Percentiles rank a stretch among this genome's conserved stretches.
Evolutionary conservation across 2,797 vertebrate species (phyloP).

Genomic region (Oophaga sylvatica): DNA sequence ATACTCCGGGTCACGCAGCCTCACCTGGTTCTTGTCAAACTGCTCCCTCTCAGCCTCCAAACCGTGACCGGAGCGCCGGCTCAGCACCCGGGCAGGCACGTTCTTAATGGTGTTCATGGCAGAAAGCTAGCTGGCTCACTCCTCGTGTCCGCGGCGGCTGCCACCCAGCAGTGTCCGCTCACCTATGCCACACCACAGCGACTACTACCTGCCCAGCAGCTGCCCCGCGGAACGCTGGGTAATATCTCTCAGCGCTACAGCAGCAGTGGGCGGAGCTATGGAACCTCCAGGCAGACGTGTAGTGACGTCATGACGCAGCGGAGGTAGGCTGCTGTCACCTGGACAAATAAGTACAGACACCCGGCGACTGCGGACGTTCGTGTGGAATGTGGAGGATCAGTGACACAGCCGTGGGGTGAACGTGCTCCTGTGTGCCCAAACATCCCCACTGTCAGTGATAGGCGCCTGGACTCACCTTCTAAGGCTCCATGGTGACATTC

Average conservation of each 20-base stretch:
- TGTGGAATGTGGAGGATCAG: not conserved
- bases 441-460: too few species aligned
- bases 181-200: not conserved
- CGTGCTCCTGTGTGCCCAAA: not conserved
- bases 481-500: too few species aligned
- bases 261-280: constrained; percentile 20
- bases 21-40: constrained; percentile 94
- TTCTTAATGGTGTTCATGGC: constrained; percentile 90
- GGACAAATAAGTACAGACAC: constrained; percentile 17
- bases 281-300: not conserved
- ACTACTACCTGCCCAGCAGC: not conserved
- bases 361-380: not conserved
- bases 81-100: constrained; percentile 86
- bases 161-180: not conserved
- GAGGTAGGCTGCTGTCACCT: constrained; percentile 26
- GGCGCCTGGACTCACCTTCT: too few species aligned
- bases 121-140: not conserved
- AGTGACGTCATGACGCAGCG: constrained; percentile 37
- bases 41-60: constrained; percentile 91
- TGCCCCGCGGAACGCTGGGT: constrained; percentile 36
- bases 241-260: constrained; percentile 2
- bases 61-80: constrained; percentile 81
- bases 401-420: not conserved
- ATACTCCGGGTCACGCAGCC: constrained; percentile 8
- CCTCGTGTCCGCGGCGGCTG: not conserved